Evolutionary conservation across 2,888 invertebrate genomes (phyloP), one percentile per base, ranked within the genome.

Genomic region (Brachycybe producta): DNA sequence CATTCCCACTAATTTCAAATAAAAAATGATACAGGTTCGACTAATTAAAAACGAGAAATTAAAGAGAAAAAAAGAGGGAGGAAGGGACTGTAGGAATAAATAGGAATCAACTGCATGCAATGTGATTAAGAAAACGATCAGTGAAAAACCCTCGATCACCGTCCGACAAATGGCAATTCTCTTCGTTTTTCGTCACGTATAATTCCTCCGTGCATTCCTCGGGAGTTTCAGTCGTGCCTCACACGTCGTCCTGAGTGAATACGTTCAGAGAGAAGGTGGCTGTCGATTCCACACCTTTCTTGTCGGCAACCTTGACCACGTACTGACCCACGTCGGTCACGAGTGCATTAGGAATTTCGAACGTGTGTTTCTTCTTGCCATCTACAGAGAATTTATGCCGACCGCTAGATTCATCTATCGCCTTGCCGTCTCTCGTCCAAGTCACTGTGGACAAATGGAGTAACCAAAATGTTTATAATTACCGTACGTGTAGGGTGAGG

Each of bases 361-460:
- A 75, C 49, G 78, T 75, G 71, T 84, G 88, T 57, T 79, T 78
- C 60, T 79, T 80, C 59, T 81, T 80, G 59, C 80, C 82, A 64
- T 86, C 84, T 67, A 82, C 81, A 54, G 80, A 82, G 70, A 88
- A 84, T 63, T 81, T 79, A 67, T 82, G 85, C 64, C 83, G 77
- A 52, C 80, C 71, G 59, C 77, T 76, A 24, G 73, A 73, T 65
- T 90, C 88, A 65, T 86, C 84, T 59, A 94, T 78, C 50, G 81
- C 78, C 64, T 85, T 85, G 61, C 88, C 88, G 73, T 94, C 91
- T 73, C 92, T 92, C 63, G 85, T 73, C 92, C 94, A 94, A 56
- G 70, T 70, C 51, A 75, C 75, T 75, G 60, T 5, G 62, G 59
- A 46, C 15, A 39, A 38, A 35, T 15, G 35, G 27, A 34, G 43